Percentiles rank a stretch among this genome's conserved stretches.
phyloP scores from a whole-genome alignment of 2,888 invertebrate species.

The Andrena haemorrhoa region DNA sequence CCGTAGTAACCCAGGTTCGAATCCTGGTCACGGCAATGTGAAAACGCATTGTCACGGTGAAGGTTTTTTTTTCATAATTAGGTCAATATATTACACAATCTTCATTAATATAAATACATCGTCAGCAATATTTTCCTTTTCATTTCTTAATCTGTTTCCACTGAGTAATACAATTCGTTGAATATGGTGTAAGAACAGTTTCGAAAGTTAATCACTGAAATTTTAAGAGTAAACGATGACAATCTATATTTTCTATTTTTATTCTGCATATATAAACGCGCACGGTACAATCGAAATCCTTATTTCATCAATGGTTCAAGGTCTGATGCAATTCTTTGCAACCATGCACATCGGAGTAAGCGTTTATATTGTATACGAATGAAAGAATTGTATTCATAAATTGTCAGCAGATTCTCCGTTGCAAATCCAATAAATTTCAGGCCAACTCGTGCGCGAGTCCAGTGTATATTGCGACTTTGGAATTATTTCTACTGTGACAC shows the following conservation, averaged over 20 bases:
- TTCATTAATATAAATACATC: not conserved
- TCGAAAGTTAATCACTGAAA: not conserved
- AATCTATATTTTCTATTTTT: conserved; percentile 1
- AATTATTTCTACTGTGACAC: not conserved
- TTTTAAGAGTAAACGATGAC: not conserved
- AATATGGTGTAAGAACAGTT: not conserved
- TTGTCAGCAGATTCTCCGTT: conserved; percentile 56
- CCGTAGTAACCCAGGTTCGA: conserved; percentile 85
- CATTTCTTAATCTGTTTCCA: no score
- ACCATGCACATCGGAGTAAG: not conserved
- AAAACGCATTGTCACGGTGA: conserved; percentile 79
- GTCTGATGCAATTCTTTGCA: conserved; percentile 17
- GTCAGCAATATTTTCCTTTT: not conserved
- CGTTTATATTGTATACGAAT: conserved; percentile 23
- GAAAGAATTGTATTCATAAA: conserved; percentile 33
- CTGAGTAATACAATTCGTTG: no score
- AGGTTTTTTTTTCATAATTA: conserved; percentile 64
- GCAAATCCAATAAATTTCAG: conserved; percentile 58
- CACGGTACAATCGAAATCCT: not conserved
- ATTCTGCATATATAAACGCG: not conserved
- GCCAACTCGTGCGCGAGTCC: conserved; percentile 3
- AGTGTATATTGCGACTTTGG: not conserved
- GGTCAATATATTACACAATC: not conserved
- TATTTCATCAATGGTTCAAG: conserved; percentile 20
- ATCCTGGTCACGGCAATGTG: conserved; percentile 85